A percentile compares a stretch with the other conserved stretches of the same genome.
Evolutionary conservation across 2,113 vertebrate genomes (phyloP).

Genomic region (Zootoca vivipara): DNA sequence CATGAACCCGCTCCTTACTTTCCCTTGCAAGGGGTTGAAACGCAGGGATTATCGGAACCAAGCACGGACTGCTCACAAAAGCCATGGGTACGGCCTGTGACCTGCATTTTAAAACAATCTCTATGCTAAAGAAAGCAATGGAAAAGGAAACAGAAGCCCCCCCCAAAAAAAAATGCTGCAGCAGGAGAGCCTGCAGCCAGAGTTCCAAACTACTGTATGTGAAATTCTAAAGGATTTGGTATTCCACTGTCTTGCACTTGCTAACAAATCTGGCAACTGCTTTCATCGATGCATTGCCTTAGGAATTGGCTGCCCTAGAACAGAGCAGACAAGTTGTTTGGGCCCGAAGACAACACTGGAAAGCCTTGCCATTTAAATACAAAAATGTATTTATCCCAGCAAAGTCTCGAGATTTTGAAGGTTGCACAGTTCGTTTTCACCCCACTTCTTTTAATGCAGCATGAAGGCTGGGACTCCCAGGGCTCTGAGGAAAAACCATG

Average conservation of each 20-base stretch:
- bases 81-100: conserved; percentile 12
- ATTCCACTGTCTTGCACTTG: not conserved
- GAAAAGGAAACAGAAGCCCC: not conserved
- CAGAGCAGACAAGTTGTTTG: not conserved
- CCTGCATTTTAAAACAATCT: conserved; percentile 15
- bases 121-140: conserved; percentile 12
- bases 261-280: not conserved
- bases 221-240: not conserved
- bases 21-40: conserved; percentile 26
- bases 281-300: not conserved
- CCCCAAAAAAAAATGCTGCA: too few relatives aligned
- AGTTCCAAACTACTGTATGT: not conserved
- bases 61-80: conserved; percentile 38
- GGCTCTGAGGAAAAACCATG: not conserved
- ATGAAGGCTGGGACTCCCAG: not conserved
- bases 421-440: not conserved
- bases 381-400: not conserved
- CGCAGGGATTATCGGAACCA: conserved; percentile 35
- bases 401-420: not conserved
- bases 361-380: not conserved
- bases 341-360: not conserved
- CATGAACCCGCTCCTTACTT: conserved; percentile 37
- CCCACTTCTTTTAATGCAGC: not conserved
- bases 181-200: not conserved
- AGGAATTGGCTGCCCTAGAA: not conserved